Conservation (phyloP, 2,113 vertebrate genomes). For the Nanorana parkeri region DNA sequence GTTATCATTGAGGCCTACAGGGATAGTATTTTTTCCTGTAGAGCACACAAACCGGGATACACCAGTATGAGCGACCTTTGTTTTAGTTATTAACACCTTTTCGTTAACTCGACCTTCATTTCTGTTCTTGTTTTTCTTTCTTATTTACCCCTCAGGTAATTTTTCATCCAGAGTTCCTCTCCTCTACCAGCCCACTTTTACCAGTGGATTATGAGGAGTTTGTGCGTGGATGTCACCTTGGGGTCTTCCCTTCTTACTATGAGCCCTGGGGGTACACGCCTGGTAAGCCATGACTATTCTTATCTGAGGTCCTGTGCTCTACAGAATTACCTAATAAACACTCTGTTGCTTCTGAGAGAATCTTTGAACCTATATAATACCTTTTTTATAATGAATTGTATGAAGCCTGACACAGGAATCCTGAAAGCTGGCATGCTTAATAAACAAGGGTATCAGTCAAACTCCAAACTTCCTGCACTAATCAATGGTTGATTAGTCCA, state of each 20-base stretch:
- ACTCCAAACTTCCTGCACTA: no score
- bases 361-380: no score
- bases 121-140: not conserved
- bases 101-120: not conserved
- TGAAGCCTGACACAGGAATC: no score
- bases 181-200: constrained; percentile 89
- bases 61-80: not conserved
- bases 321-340: not conserved
- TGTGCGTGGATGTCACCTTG: constrained; percentile 90
- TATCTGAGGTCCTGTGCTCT: not conserved
- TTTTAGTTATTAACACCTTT: not conserved
- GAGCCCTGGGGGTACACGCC: constrained; percentile 95
- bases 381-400: no score
- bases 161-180: constrained; percentile 93
- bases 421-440: no score
- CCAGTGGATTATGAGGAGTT: constrained; percentile 94
- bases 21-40: no score
- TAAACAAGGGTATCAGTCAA: no score
- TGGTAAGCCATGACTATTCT: constrained; percentile 68
- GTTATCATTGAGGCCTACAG: no score
- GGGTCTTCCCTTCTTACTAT: constrained; percentile 93
- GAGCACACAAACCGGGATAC: not conserved
- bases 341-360: not conserved
- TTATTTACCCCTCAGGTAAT: constrained; percentile 77
- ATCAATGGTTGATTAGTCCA: no score